Evolutionary conservation across 2,797 vertebrate genomes (phyloP), one percentile per base, ranked within the genome.

Genomic region (Pelobates cultripes): DNA sequence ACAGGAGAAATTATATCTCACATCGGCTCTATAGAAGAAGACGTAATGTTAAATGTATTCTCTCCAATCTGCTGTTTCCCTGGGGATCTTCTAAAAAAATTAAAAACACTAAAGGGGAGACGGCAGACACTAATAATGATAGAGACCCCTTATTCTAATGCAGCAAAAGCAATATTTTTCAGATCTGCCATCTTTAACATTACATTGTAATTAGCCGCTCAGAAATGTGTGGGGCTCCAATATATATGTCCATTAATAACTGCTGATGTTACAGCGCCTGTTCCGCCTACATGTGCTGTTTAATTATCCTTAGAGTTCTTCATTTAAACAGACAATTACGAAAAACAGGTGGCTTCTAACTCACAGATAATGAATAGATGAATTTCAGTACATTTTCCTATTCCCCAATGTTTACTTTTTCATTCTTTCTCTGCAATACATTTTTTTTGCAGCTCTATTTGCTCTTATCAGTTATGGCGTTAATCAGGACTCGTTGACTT

Each of bases 191-290:
- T 66, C 74, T 84, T 72, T 57, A 91, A 92, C 91, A 92, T 92
- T 92, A 93, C 92, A 91, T 91, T 90, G 85, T 92, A 94, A 94
- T 94, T 93, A 93, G 89, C 84, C 88, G 91, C 90, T 94, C 88
- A 92, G 89, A 94, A 91, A 90, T 89, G 88, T 88, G 87, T 91
- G 90, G 88, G 90, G 89, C 87, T 93, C 90, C 91, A 92, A 88
- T 91, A 92, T 89, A 90, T 89, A 88, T 91, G 91, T 89, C 89
- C 93, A 92, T 92, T 93, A 93, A 93, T 93, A 93, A 93, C 89
- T 82, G 87, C 83, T 87, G 88, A 89, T 91, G 88, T 88, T 75
- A 7, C 84, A 87, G 89, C 93, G 87, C 85, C 79, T 88, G 87
- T 90, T 90, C 89, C 91, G 90, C 93, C 92, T 90, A 93, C 94